phyloP scores from a whole-genome alignment of 2,888 invertebrate species.

The Slavum lentiscoides region DNA sequence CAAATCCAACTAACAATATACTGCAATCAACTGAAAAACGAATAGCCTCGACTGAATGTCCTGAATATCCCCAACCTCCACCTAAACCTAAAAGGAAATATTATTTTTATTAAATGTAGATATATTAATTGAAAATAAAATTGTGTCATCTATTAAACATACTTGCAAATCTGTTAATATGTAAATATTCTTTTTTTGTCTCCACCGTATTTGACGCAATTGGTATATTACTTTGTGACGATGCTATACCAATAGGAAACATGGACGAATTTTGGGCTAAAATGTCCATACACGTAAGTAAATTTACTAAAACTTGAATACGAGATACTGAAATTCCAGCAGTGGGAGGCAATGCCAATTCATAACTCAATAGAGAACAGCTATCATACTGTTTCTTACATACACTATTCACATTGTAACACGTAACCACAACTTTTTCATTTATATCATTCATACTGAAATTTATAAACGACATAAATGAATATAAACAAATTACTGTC shows the following conservation, averaged over 20 bases:
- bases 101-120: background rate
- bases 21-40: slow-evolving; percentile 93
- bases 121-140: background rate
- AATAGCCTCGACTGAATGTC: slow-evolving; percentile 93
- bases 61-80: slow-evolving; percentile 98
- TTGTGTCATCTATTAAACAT: background rate
- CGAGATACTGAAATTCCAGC: slow-evolving; percentile 74
- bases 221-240: slow-evolving; percentile 36
- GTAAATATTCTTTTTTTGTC: slow-evolving; percentile 47
- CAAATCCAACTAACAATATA: slow-evolving; percentile 86
- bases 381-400: slow-evolving; percentile 35
- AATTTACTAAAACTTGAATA: slow-evolving; percentile 86
- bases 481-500: background rate
- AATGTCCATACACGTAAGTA: slow-evolving; percentile 87
- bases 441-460: slow-evolving; percentile 53
- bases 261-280: slow-evolving; percentile 67
- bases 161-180: slow-evolving; percentile 46
- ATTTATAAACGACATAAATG: slow-evolving; percentile 16
- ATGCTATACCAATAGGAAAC: slow-evolving; percentile 32
- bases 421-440: slow-evolving; percentile 65
- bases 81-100: slow-evolving; percentile 69
- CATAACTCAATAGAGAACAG: slow-evolving; percentile 59
- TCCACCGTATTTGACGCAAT: slow-evolving; percentile 4
- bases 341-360: slow-evolving; percentile 77
- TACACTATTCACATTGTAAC: slow-evolving; percentile 72